Evolutionary conservation across 1,140 invertebrate genomes (phyloP), one percentile per base, ranked within the genome.

Genomic region (Apis dorsata): DNA sequence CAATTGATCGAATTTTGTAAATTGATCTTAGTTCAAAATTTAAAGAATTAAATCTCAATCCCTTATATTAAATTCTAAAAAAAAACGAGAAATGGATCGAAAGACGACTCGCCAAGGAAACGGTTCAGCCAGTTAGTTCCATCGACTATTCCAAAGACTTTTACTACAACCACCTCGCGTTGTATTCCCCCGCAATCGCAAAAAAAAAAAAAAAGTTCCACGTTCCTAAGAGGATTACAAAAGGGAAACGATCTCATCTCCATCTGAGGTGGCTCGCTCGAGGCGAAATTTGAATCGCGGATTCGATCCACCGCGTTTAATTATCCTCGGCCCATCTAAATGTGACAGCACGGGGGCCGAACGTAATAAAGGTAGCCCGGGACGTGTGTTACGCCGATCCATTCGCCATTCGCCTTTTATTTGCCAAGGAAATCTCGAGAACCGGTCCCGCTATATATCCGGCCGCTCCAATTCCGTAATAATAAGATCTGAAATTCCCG

Each of bases 401-500:
- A 8, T n/a, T 19, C 9, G n/a, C 10, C 13, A 10, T n/a, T 15
- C 5, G 34, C 34, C n/a, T 83, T 80, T 83, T 88, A 85, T 74
- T 88, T 69, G 80, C 55, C 62, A 77, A 49, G 84, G 86, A 81
- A 88, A 87, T 88, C 86, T 82, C 69, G 83, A 81, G 77, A 87
- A 87, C 66, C 85, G 76, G 79, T 75, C 79, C 79, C 60, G 24
- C 34, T 7, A 68, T 68, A 69, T 83, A 73, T 74, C 79, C 86
- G 19, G 53, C 68, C 78, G 71, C 79, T 68, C 77, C 70, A 79
- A 85, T 79, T 76, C 76, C 80, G 87, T 81, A 88, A 88, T 81
- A 88, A 88, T 88, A 88, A 88, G 87, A 72, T 81, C 70, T 70
- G 75, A 82, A 88, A 87, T 88, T 87, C 86, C 65, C 86, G 44